A percentile compares a stretch with the other conserved stretches of the same genome.
These are phyloP conservation scores for Hylia prasina DNA, from an alignment of 2,113 vertebrate species.

Conservation along the genomic window DNA sequence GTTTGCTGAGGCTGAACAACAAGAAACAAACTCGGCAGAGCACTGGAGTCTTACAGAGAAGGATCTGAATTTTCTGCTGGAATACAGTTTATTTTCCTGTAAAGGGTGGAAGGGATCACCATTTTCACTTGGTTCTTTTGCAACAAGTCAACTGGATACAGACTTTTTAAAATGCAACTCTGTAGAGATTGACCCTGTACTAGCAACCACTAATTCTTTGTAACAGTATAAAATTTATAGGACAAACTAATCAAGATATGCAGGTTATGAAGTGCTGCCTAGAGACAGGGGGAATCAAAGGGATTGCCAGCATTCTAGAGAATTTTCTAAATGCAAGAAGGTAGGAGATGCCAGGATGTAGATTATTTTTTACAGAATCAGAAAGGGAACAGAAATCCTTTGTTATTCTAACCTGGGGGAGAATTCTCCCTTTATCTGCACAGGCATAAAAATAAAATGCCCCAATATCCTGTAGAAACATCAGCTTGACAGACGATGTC, in stretches of 20 bases:
- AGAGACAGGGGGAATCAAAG: not conserved
- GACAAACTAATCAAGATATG: not conserved
- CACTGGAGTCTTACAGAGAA: not conserved
- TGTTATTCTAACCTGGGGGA: not conserved
- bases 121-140: not conserved
- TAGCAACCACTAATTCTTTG: not conserved
- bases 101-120: not conserved
- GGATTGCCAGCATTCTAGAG: not conserved
- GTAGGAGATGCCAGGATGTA: not conserved
- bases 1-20: not conserved
- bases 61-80: not conserved
- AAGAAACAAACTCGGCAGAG: not conserved
- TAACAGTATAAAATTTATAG: not conserved
- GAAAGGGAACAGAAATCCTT: not conserved
- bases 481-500: not conserved
- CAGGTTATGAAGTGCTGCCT: not conserved
- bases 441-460: not conserved
- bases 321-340: not conserved
- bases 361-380: not conserved
- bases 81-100: not conserved
- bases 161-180: accelerated
- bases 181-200: not conserved
- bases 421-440: not conserved
- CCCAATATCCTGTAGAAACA: not conserved
- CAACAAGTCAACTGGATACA: not conserved